Conservation (phyloP, 2,888 invertebrate species). For the Thecophora atra region DNA sequence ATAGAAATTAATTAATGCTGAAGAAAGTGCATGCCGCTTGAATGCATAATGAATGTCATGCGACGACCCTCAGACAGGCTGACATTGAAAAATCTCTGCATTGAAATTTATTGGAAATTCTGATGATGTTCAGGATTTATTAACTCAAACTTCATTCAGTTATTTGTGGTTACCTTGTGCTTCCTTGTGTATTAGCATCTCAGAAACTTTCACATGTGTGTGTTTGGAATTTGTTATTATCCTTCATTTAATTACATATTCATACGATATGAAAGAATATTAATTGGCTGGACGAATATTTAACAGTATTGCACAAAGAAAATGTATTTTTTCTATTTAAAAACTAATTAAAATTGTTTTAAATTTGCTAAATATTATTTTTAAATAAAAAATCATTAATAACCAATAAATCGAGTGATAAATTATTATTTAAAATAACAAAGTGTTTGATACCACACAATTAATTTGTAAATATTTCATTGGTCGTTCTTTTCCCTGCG, state of each 20-base stretch:
- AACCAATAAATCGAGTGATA: no score
- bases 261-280: constrained; percentile 4
- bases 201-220: not conserved
- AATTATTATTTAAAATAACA: no score
- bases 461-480: no score
- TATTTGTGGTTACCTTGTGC: not conserved
- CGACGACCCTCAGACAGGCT: not conserved
- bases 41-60: constrained; percentile 21
- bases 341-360: no score
- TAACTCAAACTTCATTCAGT: no score
- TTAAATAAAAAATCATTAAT: no score
- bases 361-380: no score
- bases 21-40: not conserved
- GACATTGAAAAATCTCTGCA: constrained; percentile 25
- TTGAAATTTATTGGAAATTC: not conserved
- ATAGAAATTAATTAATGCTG: constrained; percentile 25
- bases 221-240: not conserved
- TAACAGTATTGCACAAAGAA: no score
- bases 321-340: not conserved
- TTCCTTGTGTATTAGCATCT: not conserved
- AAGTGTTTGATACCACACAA: no score
- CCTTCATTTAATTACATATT: no score
- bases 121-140: not conserved
- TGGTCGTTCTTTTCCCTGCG: no score
- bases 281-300: not conserved